These are phyloP conservation scores for Galeopsomyia nigrocyanea DNA, from an alignment of 2,888 invertebrate genomes.

Conservation along the genomic window DNA sequence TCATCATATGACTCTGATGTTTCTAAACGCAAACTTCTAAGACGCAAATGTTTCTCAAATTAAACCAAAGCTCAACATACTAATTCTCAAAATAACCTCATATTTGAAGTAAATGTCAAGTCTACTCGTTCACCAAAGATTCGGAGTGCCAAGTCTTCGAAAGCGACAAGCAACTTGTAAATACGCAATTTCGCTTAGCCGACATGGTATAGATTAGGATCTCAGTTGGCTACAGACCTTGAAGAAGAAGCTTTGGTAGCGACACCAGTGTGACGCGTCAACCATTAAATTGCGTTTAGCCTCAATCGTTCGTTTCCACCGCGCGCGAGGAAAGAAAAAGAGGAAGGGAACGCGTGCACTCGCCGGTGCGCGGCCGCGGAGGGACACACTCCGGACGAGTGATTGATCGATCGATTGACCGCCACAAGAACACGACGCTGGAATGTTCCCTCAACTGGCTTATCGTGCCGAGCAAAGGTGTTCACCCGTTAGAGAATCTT, in stretches of 20 bases:
- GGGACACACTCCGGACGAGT: constrained; percentile 15
- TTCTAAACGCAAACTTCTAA: too few species aligned
- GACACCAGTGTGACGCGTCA: constrained; percentile 34
- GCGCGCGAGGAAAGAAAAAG: constrained; percentile 35
- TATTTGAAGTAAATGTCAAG: background rate
- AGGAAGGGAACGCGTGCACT: background rate
- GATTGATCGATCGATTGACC: constrained; percentile 53
- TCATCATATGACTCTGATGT: too few species aligned
- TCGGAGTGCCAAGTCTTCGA: background rate
- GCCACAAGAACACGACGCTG: constrained; percentile 29
- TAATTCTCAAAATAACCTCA: background rate
- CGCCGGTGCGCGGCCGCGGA: constrained; percentile 5
- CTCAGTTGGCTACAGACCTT: background rate
- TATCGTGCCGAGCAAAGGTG: constrained; percentile 31
- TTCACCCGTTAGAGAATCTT: constrained; percentile 45
- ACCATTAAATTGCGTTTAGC: constrained; percentile 51
- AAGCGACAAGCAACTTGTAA: constrained; percentile 23
- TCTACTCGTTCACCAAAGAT: background rate
- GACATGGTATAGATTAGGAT: constrained; percentile 24
- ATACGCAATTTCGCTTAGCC: background rate
- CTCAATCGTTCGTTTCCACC: constrained; percentile 48
- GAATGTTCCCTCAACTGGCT: constrained; percentile 32
- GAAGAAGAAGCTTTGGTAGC: constrained; percentile 36
- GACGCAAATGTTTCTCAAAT: too few species aligned
- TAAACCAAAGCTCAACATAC: too few species aligned